Evolutionary conservation across 2,888 invertebrate genomes (phyloP), one percentile per base, ranked within the genome.

Genomic region (Melinaea menophilus): DNA sequence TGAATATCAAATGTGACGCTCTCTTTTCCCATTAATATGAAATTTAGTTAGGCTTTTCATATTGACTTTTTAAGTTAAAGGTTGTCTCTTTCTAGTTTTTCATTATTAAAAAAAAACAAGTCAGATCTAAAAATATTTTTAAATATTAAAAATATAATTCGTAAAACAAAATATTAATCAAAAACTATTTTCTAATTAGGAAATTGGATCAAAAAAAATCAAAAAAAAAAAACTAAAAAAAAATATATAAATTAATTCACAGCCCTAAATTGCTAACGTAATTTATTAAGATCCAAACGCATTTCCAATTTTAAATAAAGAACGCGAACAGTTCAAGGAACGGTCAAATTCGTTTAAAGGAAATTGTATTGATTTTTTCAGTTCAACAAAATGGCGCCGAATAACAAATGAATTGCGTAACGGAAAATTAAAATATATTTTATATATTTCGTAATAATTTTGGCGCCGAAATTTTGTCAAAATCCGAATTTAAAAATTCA

Each of bases 301-400:
- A 62, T 64, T 62, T 62, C 60, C 62, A 64, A 64, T 68, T 64
- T 65, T 72, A 75, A 77, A 69, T 68, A 75, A 71, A 71, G 66
- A 77, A 75, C 62, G 62, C 62, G 61, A 70, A 69, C 56, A 75
- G 84, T 81, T 83, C 81, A 80, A 79, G 71, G 75, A 82, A 81
- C 81, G 79, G 80, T 73, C 79, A 80, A 68, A 73, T 77, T 71
- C 69, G 78, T 76, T 79, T 80, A 75, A 79, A 70, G 69, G 37
- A 37, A 37, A 37, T 41, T 9, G 7, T 41, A 41, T 41, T 9
- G 41, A 41, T 9, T 41, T 9, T 41, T 7, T 41, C 41, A 41
- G 11, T 9, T 41, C 9, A 41, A 11, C 9, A 41, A 41, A 41
- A 71, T 73, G 74, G 76, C 74, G 71, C 65, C 73, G 73, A 68